phyloP scores from a whole-genome alignment of 2,888 invertebrate species.

The Pardosa pseudoannulata region DNA sequence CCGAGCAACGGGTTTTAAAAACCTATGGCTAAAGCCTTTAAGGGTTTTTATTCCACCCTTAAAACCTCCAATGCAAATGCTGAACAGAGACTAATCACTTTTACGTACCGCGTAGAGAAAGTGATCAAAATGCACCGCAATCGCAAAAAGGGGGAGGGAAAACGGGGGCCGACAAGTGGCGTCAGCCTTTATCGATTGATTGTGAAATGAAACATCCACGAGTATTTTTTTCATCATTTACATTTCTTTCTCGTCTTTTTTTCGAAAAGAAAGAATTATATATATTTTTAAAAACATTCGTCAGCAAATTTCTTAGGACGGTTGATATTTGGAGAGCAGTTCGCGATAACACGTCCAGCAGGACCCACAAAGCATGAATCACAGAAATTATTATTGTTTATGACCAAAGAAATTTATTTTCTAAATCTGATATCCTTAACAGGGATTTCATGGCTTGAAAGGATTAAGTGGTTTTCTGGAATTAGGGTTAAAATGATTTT shows the following conservation, averaged over 20 bases:
- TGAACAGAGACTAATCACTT: constrained; percentile 68
- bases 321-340: neutral
- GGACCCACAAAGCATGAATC: too few species aligned
- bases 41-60: constrained; percentile 62
- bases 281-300: constrained; percentile 19
- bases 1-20: constrained; percentile 69
- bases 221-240: constrained; percentile 67
- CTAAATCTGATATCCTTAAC: too few species aligned
- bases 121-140: constrained; percentile 67
- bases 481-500: too few species aligned
- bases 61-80: constrained; percentile 69
- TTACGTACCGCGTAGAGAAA: constrained; percentile 53
- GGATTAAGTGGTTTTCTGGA: too few species aligned
- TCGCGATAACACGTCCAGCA: too few species aligned
- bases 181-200: constrained; percentile 70
- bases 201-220: constrained; percentile 66
- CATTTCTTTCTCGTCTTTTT: constrained; percentile 33
- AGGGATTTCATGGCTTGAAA: too few species aligned
- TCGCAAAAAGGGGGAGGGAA: constrained; percentile 22
- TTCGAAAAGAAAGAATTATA: neutral
- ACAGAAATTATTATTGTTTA: too few species aligned
- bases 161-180: constrained; percentile 39
- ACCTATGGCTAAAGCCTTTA: constrained; percentile 70
- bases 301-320: constrained; percentile 12
- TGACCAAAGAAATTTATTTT: too few species aligned